These are phyloP conservation scores for Channa maculata DNA, from an alignment of 2,113 vertebrate genomes.

Conservation along the genomic window DNA sequence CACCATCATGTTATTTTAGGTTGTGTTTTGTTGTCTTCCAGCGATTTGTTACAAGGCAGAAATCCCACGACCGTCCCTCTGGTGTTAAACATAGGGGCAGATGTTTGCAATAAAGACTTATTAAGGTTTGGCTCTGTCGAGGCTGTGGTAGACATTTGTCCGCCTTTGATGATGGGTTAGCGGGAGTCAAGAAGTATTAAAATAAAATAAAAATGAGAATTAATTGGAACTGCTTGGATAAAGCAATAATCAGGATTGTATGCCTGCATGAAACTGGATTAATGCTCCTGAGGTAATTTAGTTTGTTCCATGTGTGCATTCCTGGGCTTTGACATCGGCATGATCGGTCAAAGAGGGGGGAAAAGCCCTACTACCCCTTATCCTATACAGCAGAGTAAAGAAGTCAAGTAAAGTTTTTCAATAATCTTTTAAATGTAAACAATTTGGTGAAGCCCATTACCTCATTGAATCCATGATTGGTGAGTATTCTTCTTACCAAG, in stretches of 20 bases:
- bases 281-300: constrained; percentile 69
- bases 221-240: constrained; percentile 77
- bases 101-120: constrained; percentile 82
- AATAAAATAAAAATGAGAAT: constrained; percentile 79
- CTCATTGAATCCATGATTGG: constrained; percentile 95
- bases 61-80: constrained; percentile 52
- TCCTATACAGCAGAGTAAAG: constrained; percentile 30
- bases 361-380: constrained; percentile 14
- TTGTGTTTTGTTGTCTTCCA: constrained; percentile 65
- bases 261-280: constrained; percentile 69
- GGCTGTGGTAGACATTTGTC: constrained; percentile 71
- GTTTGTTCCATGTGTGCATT: constrained; percentile 62
- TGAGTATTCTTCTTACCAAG: constrained; percentile 91
- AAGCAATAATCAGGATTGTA: constrained; percentile 68
- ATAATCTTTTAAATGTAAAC: no score
- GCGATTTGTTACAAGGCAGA: constrained; percentile 60
- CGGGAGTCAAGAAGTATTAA: constrained; percentile 76
- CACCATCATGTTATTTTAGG: constrained; percentile 49
- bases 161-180: constrained; percentile 79
- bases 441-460: constrained; percentile 72
- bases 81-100: constrained; percentile 61
- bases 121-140: constrained; percentile 75
- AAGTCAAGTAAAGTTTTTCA: neutral
- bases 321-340: constrained; percentile 61
- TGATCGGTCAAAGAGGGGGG: constrained; percentile 46